Conservation (phyloP, 2,888 invertebrate species). For the Calliscelio sp. region DNA sequence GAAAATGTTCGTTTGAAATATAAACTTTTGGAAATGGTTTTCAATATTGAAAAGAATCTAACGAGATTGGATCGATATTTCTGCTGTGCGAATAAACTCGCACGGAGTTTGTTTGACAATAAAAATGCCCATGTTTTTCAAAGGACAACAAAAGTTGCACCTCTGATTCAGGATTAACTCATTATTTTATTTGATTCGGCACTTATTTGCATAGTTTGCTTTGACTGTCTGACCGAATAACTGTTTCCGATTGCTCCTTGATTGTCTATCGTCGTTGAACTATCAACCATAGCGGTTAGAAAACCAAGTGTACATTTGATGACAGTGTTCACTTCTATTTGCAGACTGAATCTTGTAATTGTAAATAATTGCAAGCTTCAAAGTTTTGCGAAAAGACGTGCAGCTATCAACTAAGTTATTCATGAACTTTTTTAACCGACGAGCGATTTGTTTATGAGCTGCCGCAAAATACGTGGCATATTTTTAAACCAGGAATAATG, state of each 20-base stretch:
- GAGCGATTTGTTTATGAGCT: constrained; percentile 23
- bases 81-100: too few relatives aligned
- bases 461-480: background rate
- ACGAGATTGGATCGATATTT: too few relatives aligned
- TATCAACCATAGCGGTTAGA: constrained; percentile 14
- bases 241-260: constrained; percentile 53
- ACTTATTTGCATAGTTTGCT: constrained; percentile 47
- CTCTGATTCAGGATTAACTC: constrained; percentile 13
- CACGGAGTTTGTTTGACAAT: too few relatives aligned
- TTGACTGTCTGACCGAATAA: constrained; percentile 49
- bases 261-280: constrained; percentile 29
- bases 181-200: constrained; percentile 27
- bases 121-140: background rate
- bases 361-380: constrained; percentile 12
- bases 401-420: constrained; percentile 18
- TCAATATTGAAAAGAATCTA: too few relatives aligned
- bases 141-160: background rate
- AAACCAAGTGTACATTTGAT: constrained; percentile 45
- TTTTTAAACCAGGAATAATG: constrained; percentile 28
- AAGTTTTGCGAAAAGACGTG: background rate
- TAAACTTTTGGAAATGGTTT: too few relatives aligned
- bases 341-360: constrained; percentile 16
- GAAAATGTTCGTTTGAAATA: too few relatives aligned
- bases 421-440: constrained; percentile 2
- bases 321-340: constrained; percentile 18